Conservation (phyloP, 2,113 vertebrate genomes). For the Terrapene triunguis region DNA sequence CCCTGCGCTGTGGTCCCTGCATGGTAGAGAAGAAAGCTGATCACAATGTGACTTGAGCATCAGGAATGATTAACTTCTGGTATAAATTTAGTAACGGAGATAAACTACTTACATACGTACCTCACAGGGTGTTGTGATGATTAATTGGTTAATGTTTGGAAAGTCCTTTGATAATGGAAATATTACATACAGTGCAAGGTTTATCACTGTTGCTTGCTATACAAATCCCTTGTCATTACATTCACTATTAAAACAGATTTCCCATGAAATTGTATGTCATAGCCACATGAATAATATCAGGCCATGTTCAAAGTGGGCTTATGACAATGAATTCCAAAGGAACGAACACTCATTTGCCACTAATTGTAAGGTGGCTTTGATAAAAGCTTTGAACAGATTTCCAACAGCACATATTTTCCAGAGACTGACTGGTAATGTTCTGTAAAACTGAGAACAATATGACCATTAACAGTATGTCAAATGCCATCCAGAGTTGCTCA, state of each 20-base stretch:
- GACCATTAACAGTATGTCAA: constrained; percentile 57
- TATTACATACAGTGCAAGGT: rapidly evolving
- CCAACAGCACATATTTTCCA: constrained; percentile 55
- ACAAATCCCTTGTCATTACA: constrained; percentile 39
- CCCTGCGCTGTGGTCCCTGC: neutral
- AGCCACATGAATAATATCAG: constrained; percentile 28
- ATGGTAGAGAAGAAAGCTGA: neutral
- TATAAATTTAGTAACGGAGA: neutral
- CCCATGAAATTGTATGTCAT: neutral
- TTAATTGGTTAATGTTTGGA: neutral
- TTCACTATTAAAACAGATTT: constrained; percentile 52
- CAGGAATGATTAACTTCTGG: neutral
- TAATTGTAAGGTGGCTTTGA: constrained; percentile 63
- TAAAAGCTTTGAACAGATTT: constrained; percentile 52
- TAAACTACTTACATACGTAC: neutral
- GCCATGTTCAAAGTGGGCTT: constrained; percentile 56
- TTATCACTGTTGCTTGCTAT: constrained; percentile 6
- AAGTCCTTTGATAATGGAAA: neutral
- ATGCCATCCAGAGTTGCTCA: constrained; percentile 59
- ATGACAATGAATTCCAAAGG: constrained; percentile 58
- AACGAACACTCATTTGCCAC: constrained; percentile 55
- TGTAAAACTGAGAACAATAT: constrained; percentile 54
- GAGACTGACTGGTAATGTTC: constrained; percentile 32
- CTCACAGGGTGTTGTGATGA: neutral
- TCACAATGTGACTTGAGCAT: neutral